Evolutionary conservation across 2,888 invertebrate species (phyloP).

Genomic region (Plagodis dolabraria): DNA sequence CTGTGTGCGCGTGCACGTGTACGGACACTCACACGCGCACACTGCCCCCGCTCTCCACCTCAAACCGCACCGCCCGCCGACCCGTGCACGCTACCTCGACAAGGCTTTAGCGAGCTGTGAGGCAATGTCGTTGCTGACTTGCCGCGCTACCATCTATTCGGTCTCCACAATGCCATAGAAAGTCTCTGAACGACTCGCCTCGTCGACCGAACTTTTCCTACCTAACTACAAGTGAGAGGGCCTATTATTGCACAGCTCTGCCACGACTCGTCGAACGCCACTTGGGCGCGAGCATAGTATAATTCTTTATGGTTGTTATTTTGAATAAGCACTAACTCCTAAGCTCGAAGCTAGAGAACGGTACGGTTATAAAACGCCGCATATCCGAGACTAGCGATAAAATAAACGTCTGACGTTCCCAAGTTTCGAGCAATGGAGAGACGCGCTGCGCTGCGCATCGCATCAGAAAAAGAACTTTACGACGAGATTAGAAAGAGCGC

Average conservation of each 20-base stretch:
- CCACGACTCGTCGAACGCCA: conserved; percentile 48
- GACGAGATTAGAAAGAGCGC: conserved; percentile 85
- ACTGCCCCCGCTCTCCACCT: conserved; percentile 41
- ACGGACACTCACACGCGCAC: conserved; percentile 54
- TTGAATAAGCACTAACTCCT: conserved; percentile 71
- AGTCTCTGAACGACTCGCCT: conserved; percentile 79
- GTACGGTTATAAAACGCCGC: conserved; percentile 77
- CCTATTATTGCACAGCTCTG: conserved; percentile 60
- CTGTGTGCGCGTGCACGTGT: conserved; percentile 64
- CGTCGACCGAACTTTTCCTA: conserved; percentile 80
- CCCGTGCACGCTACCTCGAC: conserved; percentile 62
- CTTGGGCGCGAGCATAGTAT: conserved; percentile 51
- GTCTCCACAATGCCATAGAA: conserved; percentile 84
- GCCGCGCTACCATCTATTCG: conserved; percentile 79
- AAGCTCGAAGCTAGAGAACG: conserved; percentile 54
- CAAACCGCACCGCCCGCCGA: conserved; percentile 46
- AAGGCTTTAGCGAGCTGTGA: conserved; percentile 75
- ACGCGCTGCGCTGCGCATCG: conserved; percentile 68
- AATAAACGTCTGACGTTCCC: conserved; percentile 82
- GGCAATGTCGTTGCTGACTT: conserved; percentile 76
- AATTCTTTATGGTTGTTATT: conserved; percentile 72
- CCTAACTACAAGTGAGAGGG: conserved; percentile 70
- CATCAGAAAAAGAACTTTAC: conserved; percentile 85
- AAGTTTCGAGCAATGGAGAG: conserved; percentile 80
- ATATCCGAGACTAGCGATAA: conserved; percentile 78